Evolutionary conservation across 2,888 invertebrate genomes (phyloP).

Genomic region (Andrena camellia): DNA sequence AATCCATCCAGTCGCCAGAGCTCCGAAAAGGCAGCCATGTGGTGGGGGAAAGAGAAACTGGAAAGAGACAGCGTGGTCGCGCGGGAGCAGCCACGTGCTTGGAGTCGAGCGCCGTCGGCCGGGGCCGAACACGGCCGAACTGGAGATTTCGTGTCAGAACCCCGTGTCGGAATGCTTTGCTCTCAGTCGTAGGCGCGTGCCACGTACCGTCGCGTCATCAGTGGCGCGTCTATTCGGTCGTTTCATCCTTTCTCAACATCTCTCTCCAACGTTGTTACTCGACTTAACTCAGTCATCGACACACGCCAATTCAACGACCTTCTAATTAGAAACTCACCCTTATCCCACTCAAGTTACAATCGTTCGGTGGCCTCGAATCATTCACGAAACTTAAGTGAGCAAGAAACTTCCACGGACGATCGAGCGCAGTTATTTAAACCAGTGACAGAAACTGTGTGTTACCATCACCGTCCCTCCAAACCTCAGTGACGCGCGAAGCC

Average conservation of each 20-base stretch:
- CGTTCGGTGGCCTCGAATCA: too few relatives aligned
- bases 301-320: not conserved
- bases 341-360: too few relatives aligned
- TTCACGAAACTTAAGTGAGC: not conserved
- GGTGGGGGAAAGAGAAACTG: not conserved
- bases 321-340: too few relatives aligned
- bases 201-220: slow-evolving; percentile 66
- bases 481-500: not conserved
- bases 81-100: slow-evolving; percentile 76
- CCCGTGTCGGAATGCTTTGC: slow-evolving; percentile 79
- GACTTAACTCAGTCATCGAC: not conserved
- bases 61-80: slow-evolving; percentile 57
- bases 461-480: not conserved
- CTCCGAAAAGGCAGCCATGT: not conserved
- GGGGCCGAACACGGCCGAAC: slow-evolving; percentile 69
- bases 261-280: not conserved
- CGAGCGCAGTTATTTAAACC: not conserved
- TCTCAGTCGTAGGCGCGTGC: slow-evolving; percentile 81
- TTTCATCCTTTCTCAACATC: slow-evolving; percentile 19
- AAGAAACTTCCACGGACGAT: too few relatives aligned
- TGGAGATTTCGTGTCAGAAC: slow-evolving; percentile 74
- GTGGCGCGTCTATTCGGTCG: not conserved
- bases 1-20: not conserved
- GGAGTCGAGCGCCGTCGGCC: slow-evolving; percentile 67
- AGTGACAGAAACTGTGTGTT: not conserved